Evolutionary conservation across 2,888 invertebrate species (phyloP).

Genomic region (Zeuzera pyrina): DNA sequence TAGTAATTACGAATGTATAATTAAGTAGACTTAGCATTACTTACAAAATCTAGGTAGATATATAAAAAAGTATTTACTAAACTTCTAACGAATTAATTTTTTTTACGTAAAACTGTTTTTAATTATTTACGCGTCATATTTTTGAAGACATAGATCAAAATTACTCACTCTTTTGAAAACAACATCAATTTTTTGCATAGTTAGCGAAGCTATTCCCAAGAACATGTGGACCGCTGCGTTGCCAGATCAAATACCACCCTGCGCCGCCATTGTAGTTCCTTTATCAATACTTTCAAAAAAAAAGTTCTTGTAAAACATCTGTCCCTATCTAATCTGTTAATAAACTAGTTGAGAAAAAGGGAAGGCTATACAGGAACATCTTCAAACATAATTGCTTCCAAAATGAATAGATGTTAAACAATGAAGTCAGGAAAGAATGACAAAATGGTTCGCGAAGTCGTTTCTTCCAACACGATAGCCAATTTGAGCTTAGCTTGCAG

Average conservation of each 20-base stretch:
- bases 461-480: slow-evolving; percentile 22
- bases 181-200: slow-evolving; percentile 62
- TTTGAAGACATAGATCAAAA: slow-evolving; percentile 34
- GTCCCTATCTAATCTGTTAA: slow-evolving; percentile 35
- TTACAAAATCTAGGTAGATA: too few species aligned
- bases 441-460: slow-evolving; percentile 29
- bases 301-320: slow-evolving; percentile 37
- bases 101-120: too few species aligned
- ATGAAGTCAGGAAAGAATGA: slow-evolving; percentile 28
- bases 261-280: slow-evolving; percentile 65
- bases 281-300: slow-evolving; percentile 56
- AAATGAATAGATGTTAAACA: slow-evolving; percentile 46
- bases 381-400: slow-evolving; percentile 52
- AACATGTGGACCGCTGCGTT: slow-evolving; percentile 70
- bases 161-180: slow-evolving; percentile 21
- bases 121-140: neutral
- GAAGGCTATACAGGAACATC: slow-evolving; percentile 32
- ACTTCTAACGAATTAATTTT: neutral
- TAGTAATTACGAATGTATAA: slow-evolving; percentile 49
- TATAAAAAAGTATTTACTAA: neutral
- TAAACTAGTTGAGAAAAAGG: slow-evolving; percentile 24
- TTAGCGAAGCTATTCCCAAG: slow-evolving; percentile 64
- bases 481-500: slow-evolving; percentile 20
- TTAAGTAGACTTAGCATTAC: too few species aligned
- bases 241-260: slow-evolving; percentile 71